These are phyloP conservation scores for Hirudinaria manillensis DNA, from an alignment of 2,888 invertebrate genomes.

Conservation along the genomic window DNA sequence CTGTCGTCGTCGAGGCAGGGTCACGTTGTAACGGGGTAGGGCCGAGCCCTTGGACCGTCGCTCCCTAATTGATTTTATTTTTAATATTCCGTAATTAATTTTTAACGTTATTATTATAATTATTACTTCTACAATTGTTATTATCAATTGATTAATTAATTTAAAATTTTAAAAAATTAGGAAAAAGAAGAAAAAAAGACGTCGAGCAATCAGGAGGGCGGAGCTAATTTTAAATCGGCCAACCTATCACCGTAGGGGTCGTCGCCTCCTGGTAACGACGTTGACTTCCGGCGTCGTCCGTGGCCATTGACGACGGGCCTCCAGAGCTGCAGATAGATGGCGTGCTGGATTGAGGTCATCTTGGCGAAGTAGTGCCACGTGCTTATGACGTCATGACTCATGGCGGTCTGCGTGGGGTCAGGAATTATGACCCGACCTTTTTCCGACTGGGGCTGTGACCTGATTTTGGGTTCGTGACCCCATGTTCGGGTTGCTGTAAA, in stretches of 20 bases:
- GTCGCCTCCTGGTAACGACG: background rate
- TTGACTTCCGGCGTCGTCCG: slow-evolving; percentile 14
- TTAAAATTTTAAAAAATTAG: no score
- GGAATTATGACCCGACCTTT: slow-evolving; percentile 36
- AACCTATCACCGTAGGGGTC: no score
- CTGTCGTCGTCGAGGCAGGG: no score
- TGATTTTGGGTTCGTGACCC: slow-evolving; percentile 40
- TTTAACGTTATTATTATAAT: background rate
- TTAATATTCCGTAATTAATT: background rate
- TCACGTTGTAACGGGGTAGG: no score
- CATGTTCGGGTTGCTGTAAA: slow-evolving; percentile 35
- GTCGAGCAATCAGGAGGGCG: no score
- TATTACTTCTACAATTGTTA: background rate
- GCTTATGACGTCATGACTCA: slow-evolving; percentile 35
- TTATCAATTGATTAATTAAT: no score
- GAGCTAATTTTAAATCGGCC: no score
- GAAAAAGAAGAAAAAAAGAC: no score
- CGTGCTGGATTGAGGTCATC: slow-evolving; percentile 38
- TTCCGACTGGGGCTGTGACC: slow-evolving; percentile 32
- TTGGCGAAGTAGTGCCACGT: slow-evolving; percentile 41
- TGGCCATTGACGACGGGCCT: slow-evolving; percentile 24
- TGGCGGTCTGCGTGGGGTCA: slow-evolving; percentile 39
- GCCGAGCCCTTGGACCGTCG: no score
- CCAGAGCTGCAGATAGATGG: slow-evolving; percentile 37
- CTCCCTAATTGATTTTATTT: no score